Percentiles rank a stretch among this genome's conserved stretches.
These are phyloP conservation scores for Coenobita brevimanus DNA, from an alignment of 1,140 invertebrate species.

Conservation along the genomic window DNA sequence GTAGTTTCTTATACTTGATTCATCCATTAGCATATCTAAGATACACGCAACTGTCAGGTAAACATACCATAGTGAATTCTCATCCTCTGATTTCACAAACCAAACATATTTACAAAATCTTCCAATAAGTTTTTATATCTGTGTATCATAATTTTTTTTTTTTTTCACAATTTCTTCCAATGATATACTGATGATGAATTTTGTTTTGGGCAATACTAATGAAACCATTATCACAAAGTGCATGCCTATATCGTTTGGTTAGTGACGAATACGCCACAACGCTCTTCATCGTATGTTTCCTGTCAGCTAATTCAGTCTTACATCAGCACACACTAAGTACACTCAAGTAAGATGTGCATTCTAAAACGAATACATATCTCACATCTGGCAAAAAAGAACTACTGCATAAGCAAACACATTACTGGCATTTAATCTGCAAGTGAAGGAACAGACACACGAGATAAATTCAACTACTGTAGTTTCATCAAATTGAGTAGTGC, in stretches of 20 bases:
- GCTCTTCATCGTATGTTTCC: constrained; percentile 33
- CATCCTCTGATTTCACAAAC: too few relatives aligned
- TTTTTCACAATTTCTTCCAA: too few relatives aligned
- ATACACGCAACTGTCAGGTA: constrained; percentile 55
- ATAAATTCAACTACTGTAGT: too few relatives aligned
- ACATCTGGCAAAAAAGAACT: constrained; percentile 45
- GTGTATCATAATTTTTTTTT: too few relatives aligned
- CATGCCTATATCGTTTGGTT: too few relatives aligned
- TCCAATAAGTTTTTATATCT: too few relatives aligned
- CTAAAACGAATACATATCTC: constrained; percentile 54
- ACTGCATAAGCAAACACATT: constrained; percentile 54
- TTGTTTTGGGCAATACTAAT: too few relatives aligned
- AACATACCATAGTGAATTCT: constrained; percentile 3
- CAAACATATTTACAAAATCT: too few relatives aligned
- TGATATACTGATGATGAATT: too few relatives aligned
- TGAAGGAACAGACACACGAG: constrained; percentile 14
- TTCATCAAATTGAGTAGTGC: too few relatives aligned
- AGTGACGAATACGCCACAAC: neutral
- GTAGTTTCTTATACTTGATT: constrained; percentile 37
- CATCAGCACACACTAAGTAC: constrained; percentile 62
- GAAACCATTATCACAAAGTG: too few relatives aligned
- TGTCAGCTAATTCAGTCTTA: constrained; percentile 48
- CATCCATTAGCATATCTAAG: constrained; percentile 46
- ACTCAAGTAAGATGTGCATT: constrained; percentile 56
- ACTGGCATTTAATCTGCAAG: constrained; percentile 20